Base-by-base conservation (phyloP, 2,797 vertebrate species). In the Acanthopagrus latus region DNA sequence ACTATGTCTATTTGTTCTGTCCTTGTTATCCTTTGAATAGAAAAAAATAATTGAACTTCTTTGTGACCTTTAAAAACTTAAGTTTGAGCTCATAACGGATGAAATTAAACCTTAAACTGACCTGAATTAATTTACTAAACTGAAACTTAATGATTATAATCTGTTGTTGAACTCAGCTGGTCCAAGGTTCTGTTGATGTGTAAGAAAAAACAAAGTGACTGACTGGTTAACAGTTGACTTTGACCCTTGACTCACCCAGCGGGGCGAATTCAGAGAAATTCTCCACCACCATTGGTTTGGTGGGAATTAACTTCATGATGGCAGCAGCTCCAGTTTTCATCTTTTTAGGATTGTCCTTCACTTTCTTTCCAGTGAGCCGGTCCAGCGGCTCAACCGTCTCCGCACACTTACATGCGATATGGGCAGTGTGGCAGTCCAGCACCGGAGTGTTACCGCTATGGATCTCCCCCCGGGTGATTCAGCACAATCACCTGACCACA, bases 261-360 rank as follows among this genome's bases (percentile, higher is more conserved):
- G 97, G 96, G 14, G 97, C 95, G 86, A 96, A 97, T 88, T 96
- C 94, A 54, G 96, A 95, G 93, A 97, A 97, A 90, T 95, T 95
- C 94, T 97, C 97, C 88, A 97, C 97, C 93, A 96, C 97, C 97
- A 97, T 97, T 1, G 96, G 96, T 85, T 97, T 97, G 51, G 95
- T 95, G 0, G 96, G 96, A 38, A 96, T 94, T 95, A 97, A 7
- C 12, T 1, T 1, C 4, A 16, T 23, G 0, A 64, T 48, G 8
- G 23, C 23, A 2, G 62, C 17, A 10, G 64, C 62, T 64, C 62
- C 62, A 20, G 1, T 11, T 29, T 64, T 64, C 1, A 50, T n/a
- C 0, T 0, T 4, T 18, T 64, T 33, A 47, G 63, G 46, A 6
- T 29, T 29, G 0, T 50, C 17, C 18, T 64, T 23, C 4, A 48